A percentile compares a stretch with the other conserved stretches of the same genome.
These are phyloP conservation scores for Mormyrus proboscirostris DNA, from an alignment of 2,797 vertebrate species.

Conservation along the genomic window DNA sequence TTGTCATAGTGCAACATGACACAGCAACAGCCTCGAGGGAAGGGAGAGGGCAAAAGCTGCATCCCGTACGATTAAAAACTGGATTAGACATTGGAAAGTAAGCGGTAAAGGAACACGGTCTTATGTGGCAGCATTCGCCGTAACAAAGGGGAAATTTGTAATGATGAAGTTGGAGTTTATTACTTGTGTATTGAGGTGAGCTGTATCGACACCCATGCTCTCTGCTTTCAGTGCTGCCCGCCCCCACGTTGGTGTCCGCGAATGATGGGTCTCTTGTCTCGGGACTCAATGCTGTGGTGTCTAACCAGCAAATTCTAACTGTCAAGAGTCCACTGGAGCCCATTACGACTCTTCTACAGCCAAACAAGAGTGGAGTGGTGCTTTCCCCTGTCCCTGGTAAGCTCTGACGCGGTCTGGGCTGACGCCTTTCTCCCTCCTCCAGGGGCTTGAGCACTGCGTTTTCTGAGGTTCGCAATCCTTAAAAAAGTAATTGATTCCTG, in stretches of 20 bases:
- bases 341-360: conserved; percentile 12
- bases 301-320: conserved; percentile 37
- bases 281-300: not conserved
- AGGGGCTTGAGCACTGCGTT: not conserved
- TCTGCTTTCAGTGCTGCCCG: conserved; percentile 22
- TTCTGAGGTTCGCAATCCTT: not conserved
- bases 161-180: not conserved
- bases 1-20: not conserved
- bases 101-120: not conserved
- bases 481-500: not conserved
- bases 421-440: not conserved
- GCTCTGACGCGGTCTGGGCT: not conserved
- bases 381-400: conserved; percentile 17
- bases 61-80: not conserved
- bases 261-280: conserved; percentile 25
- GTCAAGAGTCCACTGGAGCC: conserved; percentile 33
- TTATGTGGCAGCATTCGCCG: not conserved
- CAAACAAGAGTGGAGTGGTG: conserved; percentile 11
- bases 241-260: conserved; percentile 22
- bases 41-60: not conserved
- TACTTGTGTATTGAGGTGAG: not conserved
- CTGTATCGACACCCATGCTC: not conserved
- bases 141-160: not conserved
- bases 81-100: not conserved
- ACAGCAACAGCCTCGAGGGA: not conserved